A percentile compares a stretch with the other conserved stretches of the same genome.
phyloP scores from a whole-genome alignment of 1,140 invertebrate genomes.

The Drosophila grimshawi region DNA sequence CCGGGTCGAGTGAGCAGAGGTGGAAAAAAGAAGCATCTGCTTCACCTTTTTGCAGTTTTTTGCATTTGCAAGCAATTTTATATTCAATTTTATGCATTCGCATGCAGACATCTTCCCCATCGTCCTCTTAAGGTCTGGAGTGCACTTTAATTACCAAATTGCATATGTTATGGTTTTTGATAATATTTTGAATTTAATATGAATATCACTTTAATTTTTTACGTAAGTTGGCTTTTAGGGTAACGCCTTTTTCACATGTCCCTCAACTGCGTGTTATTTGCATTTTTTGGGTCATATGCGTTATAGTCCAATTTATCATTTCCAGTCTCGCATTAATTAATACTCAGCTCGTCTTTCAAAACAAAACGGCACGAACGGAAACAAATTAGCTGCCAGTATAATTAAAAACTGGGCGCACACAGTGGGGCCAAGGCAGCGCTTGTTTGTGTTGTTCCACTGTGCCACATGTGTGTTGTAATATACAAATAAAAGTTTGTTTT shows the following conservation, averaged over 20 bases:
- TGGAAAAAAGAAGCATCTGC: background rate
- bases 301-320: constrained; percentile 50
- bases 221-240: background rate
- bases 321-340: constrained; percentile 51
- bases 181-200: background rate
- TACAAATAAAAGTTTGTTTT: background rate
- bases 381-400: constrained; percentile 43
- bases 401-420: constrained; percentile 32
- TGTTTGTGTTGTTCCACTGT: background rate
- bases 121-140: too few relatives aligned
- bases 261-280: constrained; percentile 18
- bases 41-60: constrained; percentile 26
- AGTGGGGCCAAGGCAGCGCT: constrained; percentile 16
- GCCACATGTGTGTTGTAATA: background rate
- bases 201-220: too few relatives aligned
- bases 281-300: constrained; percentile 37
- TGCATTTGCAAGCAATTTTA: constrained; percentile 56
- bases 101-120: constrained; percentile 17
- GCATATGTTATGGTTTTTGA: background rate
- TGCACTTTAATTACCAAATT: too few relatives aligned
- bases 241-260: constrained; percentile 36
- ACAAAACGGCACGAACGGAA: constrained; percentile 27
- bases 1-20: background rate
- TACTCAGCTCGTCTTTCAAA: constrained; percentile 37
- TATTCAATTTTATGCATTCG: constrained; percentile 64